Evolutionary conservation across 2,797 vertebrate species (phyloP).

Genomic region (Meda fulgida): DNA sequence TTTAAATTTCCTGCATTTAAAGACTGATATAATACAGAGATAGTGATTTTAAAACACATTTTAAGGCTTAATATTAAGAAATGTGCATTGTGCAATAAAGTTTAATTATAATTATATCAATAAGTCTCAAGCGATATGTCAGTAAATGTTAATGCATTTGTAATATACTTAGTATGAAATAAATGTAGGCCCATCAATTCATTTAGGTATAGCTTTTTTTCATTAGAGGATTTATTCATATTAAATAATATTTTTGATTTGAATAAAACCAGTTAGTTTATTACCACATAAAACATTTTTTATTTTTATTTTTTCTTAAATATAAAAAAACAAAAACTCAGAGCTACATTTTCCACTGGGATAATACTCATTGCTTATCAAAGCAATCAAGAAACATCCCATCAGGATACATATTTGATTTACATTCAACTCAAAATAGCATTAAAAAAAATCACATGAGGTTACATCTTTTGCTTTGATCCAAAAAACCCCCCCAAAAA

Average conservation of each 20-base stretch:
- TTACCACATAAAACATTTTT: not conserved
- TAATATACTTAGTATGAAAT: no score
- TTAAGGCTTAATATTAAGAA: no score
- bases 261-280: not conserved
- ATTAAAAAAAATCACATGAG: not conserved
- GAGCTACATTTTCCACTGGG: not conserved
- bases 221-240: not conserved
- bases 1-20: no score
- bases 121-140: no score
- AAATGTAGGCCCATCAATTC: no score
- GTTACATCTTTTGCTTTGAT: not conserved
- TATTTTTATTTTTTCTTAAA: not conserved
- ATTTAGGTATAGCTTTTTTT: no score
- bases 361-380: constrained; percentile 10
- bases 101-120: no score
- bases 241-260: not conserved
- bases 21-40: no score
- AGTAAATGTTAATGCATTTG: no score
- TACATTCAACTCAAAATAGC: not conserved
- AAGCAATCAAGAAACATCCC: not conserved
- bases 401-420: not conserved
- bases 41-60: no score
- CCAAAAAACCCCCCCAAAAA: not conserved
- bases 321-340: not conserved
- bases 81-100: no score